A percentile compares a stretch with the other conserved stretches of the same genome.
Conservation (phyloP, 2,888 invertebrate species). For the Physocephala rufipes region DNA sequence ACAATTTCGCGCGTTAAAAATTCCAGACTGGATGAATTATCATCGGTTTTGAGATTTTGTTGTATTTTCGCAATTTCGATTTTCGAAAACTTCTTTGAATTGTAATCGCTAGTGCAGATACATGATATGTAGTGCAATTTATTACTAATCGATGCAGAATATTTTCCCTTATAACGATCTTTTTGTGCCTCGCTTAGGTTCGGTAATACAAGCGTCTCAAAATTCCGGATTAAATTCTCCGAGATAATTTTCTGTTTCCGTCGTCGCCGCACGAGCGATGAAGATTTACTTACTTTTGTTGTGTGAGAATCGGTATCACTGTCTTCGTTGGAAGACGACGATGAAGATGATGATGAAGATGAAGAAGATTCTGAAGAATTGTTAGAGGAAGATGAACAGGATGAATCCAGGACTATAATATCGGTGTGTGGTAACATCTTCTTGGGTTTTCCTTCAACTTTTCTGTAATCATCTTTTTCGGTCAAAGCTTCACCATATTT, state of each 20-base stretch:
- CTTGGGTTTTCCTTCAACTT: conserved; percentile 19
- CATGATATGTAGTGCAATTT: conserved; percentile 58
- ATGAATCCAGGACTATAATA: conserved; percentile 47
- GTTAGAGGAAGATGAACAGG: conserved; percentile 39
- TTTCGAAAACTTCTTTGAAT: conserved; percentile 52
- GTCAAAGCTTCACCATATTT: conserved; percentile 25
- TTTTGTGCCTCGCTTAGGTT: conserved; percentile 50
- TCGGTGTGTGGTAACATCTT: conserved; percentile 23
- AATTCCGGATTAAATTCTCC: conserved; percentile 57
- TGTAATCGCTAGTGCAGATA: conserved; percentile 55
- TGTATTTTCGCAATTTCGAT: conserved; percentile 57
- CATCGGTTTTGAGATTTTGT: conserved; percentile 54
- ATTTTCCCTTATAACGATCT: conserved; percentile 54
- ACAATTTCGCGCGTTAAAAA: conserved; percentile 59
- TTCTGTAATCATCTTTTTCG: conserved; percentile 19
- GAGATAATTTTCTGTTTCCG: conserved; percentile 53
- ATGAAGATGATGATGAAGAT: conserved; percentile 43
- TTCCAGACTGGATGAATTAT: conserved; percentile 57
- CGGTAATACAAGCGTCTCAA: conserved; percentile 59
- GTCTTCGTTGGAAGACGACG: conserved; percentile 45
- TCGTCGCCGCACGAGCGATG: conserved; percentile 46
- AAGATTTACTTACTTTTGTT: conserved; percentile 47
- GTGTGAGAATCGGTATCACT: conserved; percentile 43
- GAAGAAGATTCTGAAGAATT: conserved; percentile 42
- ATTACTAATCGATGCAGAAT: conserved; percentile 47